Evolutionary conservation across 2,888 invertebrate genomes (phyloP), one percentile per base, ranked within the genome.

Genomic region (Cecidostiba fungosa): DNA sequence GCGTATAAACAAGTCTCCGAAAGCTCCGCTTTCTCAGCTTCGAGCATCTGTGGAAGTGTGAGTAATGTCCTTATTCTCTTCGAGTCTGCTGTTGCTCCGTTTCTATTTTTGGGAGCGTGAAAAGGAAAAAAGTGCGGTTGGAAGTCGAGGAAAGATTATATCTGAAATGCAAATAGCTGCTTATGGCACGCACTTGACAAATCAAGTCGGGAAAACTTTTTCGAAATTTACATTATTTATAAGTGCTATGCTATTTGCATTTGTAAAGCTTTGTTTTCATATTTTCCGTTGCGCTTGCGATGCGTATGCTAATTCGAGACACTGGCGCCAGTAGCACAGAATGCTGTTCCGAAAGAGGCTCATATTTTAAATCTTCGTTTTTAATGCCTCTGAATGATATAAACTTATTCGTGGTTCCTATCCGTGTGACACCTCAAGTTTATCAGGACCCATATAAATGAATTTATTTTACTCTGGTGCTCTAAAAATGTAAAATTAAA

Each of bases 1-100:
- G 92, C 90, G 92, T 92, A 92, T 93, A 92, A 93, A 93, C 93
- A 92, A 92, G 92, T 92, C 91, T 87, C 90, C 89, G 47, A 87
- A 23, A 85, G 87, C 87, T 87, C 84, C 74, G 26, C 50, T 81
- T 26, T 62, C 12, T n/a, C n/a, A n/a, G n/a, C n/a, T n/a, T n/a
- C n/a, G 23, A 4, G 43, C 23, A n/a, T 43, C 1, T 0, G 70
- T 69, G 59, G 66, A 70, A 47, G 54, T 23, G 10, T 29, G 43
- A 76, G 16, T 47, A 29, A 72, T 66, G 66, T 66, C 66, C 23
- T 66, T 66, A 10, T 29, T 66, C 26, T 66, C 26, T 59, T 23
- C 4, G 23, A n/a, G n/a, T 19, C 12, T 3, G 19, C 19, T 50
- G 19, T 0, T 54, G 32, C 0, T 72, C 23, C 47, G 6, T 3